These are phyloP conservation scores for Spodoptera litura DNA, from an alignment of 1,140 invertebrate species.

Conservation along the genomic window DNA sequence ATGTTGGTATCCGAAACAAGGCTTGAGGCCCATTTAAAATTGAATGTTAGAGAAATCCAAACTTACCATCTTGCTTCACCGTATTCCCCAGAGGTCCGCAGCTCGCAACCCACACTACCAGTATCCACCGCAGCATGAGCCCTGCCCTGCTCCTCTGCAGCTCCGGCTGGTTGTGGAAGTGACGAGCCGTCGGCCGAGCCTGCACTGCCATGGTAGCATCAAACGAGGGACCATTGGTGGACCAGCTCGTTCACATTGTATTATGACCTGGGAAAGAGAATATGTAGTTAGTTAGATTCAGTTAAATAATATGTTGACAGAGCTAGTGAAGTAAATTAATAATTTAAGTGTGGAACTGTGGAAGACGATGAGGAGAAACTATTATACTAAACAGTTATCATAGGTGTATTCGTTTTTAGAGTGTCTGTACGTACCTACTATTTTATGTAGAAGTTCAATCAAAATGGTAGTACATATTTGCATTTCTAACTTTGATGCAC, in stretches of 20 bases:
- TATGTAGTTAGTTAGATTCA: neutral
- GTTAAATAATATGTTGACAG: neutral
- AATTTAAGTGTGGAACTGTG: too few species aligned
- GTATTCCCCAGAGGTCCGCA: conserved; percentile 77
- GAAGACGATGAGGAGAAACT: too few species aligned
- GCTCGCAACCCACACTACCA: conserved; percentile 75
- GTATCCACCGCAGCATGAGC: conserved; percentile 77
- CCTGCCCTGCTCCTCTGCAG: conserved; percentile 66
- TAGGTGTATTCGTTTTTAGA: too few species aligned
- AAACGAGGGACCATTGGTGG: conserved; percentile 46
- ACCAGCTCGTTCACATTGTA: conserved; percentile 25
- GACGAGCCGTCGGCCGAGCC: conserved; percentile 68
- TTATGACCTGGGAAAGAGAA: conserved; percentile 5
- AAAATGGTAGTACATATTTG: too few species aligned
- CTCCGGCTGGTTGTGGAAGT: conserved; percentile 80
- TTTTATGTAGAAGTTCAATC: too few species aligned
- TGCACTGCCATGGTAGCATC: conserved; percentile 65
- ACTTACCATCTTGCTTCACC: conserved; percentile 80
- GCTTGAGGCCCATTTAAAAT: neutral
- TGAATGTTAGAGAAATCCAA: neutral
- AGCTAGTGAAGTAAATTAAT: neutral
- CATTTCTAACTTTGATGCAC: too few species aligned
- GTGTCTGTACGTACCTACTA: too few species aligned
- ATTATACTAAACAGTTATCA: too few species aligned
- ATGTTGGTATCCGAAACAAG: neutral